Evolutionary conservation across 2,113 vertebrate species (phyloP).

Genomic region (Argyrosomus japonicus): DNA sequence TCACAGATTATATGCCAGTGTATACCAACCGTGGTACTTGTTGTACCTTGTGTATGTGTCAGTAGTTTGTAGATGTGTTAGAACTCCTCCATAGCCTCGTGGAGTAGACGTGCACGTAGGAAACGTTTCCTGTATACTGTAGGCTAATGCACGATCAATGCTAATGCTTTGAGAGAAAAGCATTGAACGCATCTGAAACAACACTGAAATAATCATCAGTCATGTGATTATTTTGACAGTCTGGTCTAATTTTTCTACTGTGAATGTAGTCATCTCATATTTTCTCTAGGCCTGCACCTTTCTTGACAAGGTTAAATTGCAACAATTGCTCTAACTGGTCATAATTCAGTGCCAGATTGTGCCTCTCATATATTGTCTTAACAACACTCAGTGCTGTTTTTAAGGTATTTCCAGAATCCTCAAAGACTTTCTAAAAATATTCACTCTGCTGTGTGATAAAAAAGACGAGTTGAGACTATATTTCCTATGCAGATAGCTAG

Average conservation of each 20-base stretch:
- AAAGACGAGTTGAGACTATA: neutral
- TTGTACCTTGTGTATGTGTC: constrained; percentile 58
- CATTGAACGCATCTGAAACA: constrained; percentile 26
- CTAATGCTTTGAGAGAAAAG: constrained; percentile 59
- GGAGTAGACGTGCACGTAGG: constrained; percentile 68
- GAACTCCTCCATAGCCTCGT: constrained; percentile 70
- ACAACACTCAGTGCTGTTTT: neutral
- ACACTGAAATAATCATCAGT: constrained; percentile 21
- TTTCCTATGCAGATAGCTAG: neutral
- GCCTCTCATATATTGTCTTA: neutral
- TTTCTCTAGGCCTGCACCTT: constrained; percentile 15
- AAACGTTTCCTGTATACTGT: constrained; percentile 46
- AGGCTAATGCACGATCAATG: constrained; percentile 35
- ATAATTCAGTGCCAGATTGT: constrained; percentile 14
- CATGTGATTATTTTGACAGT: constrained; percentile 38
- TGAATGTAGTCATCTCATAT: constrained; percentile 41
- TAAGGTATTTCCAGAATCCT: neutral
- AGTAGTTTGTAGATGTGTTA: constrained; percentile 60
- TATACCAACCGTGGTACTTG: constrained; percentile 58
- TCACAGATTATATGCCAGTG: constrained; percentile 54
- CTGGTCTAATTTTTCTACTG: constrained; percentile 43
- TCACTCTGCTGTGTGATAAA: neutral
- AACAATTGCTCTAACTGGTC: constrained; percentile 10
- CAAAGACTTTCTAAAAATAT: neutral
- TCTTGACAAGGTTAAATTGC: neutral